Evolutionary conservation across 35 echinoderm and acorn worm species (phyloP), one percentile per base, ranked within the genome.

Genomic region (Apostichopus parvimensis): DNA sequence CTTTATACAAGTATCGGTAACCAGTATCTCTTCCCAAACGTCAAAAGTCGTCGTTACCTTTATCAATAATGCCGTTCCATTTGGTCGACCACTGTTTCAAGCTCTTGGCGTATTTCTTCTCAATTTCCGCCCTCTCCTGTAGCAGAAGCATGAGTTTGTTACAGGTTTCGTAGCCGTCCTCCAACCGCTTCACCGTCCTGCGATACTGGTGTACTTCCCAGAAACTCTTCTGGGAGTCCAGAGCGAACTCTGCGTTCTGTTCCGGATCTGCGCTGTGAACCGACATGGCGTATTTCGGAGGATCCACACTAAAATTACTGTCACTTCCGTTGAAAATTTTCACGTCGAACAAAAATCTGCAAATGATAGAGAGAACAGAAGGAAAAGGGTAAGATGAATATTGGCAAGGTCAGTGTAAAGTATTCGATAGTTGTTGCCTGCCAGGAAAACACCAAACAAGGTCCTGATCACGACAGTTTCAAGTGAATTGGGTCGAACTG

Each of bases 61-160:
- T 99, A 10, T 99, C 97, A 18, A 99, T 94, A 11, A 99, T 73
- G n/a, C 92, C 97, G 89, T 95, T 96, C 97, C 97, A 99, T 26
- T 93, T 94, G 56, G 94, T 93, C 12, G 95, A 94, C 97, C 97
- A 99, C 15, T 96, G 93, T 57, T 92, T 94, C 45, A 96, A 81
- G 13, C 79, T 93, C 70, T 96, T 99, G 61, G 97, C 95, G 58
- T 99, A 99, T 78, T 95, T 93, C 68, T 96, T 94, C 66, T 99
- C 97, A 7, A 98, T 94, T 23, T 99, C 97, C 28, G 86, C 92
- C 54, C 97, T 79, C 59, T 99, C 97, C 25, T 93, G 87, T 0
- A 99, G 84, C 13, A 99, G 91, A 9, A 92, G 9, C n/a, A 95
- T 93, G 17, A 99, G 95, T 21, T 99, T 93, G 73, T 95, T 96